Base-by-base conservation (phyloP, 2,113 vertebrate species). In the Bos taurus region DNA sequence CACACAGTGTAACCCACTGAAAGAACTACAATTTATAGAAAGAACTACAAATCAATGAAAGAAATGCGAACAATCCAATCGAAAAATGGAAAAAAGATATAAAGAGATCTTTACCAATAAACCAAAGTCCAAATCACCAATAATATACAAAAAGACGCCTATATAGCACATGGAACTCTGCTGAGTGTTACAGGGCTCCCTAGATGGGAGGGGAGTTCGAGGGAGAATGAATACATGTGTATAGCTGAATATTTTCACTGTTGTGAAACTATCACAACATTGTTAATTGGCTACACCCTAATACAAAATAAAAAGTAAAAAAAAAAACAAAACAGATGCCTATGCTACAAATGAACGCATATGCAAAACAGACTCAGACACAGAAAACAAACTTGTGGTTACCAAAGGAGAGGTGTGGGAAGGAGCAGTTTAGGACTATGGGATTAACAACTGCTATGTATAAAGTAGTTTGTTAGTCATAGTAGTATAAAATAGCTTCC, bases 11-110 rank as follows among this genome's bases (percentile, higher is more conserved):
- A 94, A 96, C 60, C 23, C 59, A 95, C 64, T 25, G 50, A 84
- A 96, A 84, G 36, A 84, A 96, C 28, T 23, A 91, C 46, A 97
- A 82, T 36, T 71, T 71, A 86, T 28, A 48, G 46, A 80, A 96
- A 80, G 26, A 84, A 96, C 28, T 23, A 91, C 33, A 97, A 82
- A 93, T 60, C 64, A 88, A 85, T 52, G 54, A 77, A 94, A 97
- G 60, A 96, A 93, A 91, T 62, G 33, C 46, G 33, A 94, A 43
- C 26, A 85, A 88, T 50, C 64, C 84, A 92, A 57, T 2, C 71
- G 36, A 91, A 94, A 90, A 81, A 57, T 54, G 84, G 50, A 77
- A 30, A 67, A 94, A 90, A 57, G 15, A 89, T 40, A 85, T 8
- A 77, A 36, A 92, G 82, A 95, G 21, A 43, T 9, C n/a, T 50